Evolutionary conservation across 2,888 invertebrate genomes (phyloP).

Genomic region (Pachycephus smyrnensis): DNA sequence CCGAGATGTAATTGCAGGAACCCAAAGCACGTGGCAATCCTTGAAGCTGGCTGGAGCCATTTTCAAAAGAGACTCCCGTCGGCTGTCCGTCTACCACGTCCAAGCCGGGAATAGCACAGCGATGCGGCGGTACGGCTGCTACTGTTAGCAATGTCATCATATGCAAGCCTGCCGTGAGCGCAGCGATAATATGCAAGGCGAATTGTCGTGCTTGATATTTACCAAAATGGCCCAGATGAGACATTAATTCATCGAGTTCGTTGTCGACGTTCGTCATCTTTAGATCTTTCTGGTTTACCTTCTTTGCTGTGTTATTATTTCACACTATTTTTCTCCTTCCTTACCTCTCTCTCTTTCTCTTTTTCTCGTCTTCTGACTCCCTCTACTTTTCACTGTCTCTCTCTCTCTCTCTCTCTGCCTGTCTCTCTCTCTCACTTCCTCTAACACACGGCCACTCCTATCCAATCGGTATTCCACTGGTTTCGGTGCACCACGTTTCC

Average conservation of each 20-base stretch:
- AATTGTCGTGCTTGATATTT: conserved; percentile 85
- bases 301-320: background rate
- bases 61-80: background rate
- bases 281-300: background rate
- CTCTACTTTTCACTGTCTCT: background rate
- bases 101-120: conserved; percentile 54
- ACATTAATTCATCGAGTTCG: conserved; percentile 59
- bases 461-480: conserved; percentile 6
- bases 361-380: background rate
- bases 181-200: conserved; percentile 80
- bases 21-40: conserved; percentile 70
- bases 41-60: conserved; percentile 71
- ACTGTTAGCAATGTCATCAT: conserved; percentile 86
- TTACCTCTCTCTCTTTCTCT: background rate
- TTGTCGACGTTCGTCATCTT: conserved; percentile 45
- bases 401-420: background rate
- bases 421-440: background rate
- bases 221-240: conserved; percentile 79
- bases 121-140: conserved; percentile 82
- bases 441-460: background rate
- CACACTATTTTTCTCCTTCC: background rate
- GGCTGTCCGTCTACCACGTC: background rate
- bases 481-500: background rate
- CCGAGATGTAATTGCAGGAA: conserved; percentile 71
- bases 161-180: conserved; percentile 83